Evolutionary conservation across 2,888 invertebrate genomes (phyloP), one percentile per base, ranked within the genome.

Genomic region (Parnassius apollo): DNA sequence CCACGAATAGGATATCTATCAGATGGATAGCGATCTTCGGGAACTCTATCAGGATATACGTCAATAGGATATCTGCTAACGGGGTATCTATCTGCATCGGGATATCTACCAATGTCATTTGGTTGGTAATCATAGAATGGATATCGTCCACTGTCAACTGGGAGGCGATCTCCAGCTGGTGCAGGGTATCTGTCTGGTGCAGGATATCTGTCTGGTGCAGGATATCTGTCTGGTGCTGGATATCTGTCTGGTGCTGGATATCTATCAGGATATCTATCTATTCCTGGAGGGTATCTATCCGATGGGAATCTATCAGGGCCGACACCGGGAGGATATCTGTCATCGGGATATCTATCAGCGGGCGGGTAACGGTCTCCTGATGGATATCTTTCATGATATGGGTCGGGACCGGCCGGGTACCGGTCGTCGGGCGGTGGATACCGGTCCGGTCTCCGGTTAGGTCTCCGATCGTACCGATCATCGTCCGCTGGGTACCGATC

Each of bases 401-500:
- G 73, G 75, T 92, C 78, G 25, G 75, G 74, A 42, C 81, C 77
- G 60, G 74, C 86, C 69, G 86, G 85, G 71, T 90, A 91, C 57
- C 85, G 83, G 76, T 92, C 93, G 18, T 92, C 69, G 77, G 78
- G 83, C 1, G 77, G 77, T 9, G 93, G 88, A 71, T 90, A 93
- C 71, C 92, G 89, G 76, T 94, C 93, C 52, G 89, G 84, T 61
- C 85, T 79, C 69, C 86, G 82, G 71, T 86, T 82, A 72, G 89
- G 84, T 61, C 85, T 79, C 69, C 86, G 82, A 71, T 86, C 82
- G 73, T 90, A 92, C 67, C 89, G 87, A 74, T 92, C 92, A 70
- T 91, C 91, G 69, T 87, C 75, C 18, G 53, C 81, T 42, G 93
- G 86, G 77, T 93, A 93, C 65, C 93, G 89, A 71, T 93, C 93